A percentile compares a stretch with the other conserved stretches of the same genome.
phyloP scores from a whole-genome alignment of 1,140 invertebrate species.

The Aradophagus sp. region DNA sequence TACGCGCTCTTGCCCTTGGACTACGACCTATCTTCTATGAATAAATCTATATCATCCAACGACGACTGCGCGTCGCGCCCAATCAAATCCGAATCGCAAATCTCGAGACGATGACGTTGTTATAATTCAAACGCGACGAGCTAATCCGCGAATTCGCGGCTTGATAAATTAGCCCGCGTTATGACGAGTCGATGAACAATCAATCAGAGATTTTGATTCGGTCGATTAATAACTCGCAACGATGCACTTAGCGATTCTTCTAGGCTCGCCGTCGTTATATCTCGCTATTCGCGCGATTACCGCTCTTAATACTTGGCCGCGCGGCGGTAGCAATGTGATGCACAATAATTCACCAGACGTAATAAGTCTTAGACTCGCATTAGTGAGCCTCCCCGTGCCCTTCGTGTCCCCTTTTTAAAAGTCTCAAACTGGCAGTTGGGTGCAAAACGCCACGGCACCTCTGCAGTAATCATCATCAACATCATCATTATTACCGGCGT shows the following conservation, averaged over 20 bases:
- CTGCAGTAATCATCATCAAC: conserved; percentile 70
- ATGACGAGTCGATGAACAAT: conserved; percentile 20
- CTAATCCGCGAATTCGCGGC: conserved; percentile 13
- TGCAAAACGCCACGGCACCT: conserved; percentile 61
- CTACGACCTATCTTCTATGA: conserved; percentile 34
- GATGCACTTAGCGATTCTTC: conserved; percentile 21
- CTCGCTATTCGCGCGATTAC: conserved; percentile 35
- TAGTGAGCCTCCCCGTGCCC: conserved; percentile 56
- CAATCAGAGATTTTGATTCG: no score
- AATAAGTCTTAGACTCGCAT: conserved; percentile 63
- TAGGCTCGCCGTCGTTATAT: conserved; percentile 31
- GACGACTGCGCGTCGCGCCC: no score
- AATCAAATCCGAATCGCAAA: no score
- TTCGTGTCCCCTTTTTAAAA: conserved; percentile 59
- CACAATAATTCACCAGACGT: conserved; percentile 53
- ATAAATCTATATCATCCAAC: no score
- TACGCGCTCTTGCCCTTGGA: conserved; percentile 61
- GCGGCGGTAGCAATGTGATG: conserved; percentile 48
- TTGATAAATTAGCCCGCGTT: conserved; percentile 5
- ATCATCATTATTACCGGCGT: conserved; percentile 71
- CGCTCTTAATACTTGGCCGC: conserved; percentile 47
- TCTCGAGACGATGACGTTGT: conserved; percentile 8
- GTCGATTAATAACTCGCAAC: conserved; percentile 44
- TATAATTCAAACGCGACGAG: conserved; percentile 11
- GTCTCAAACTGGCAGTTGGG: conserved; percentile 48